A percentile compares a stretch with the other conserved stretches of the same genome.
phyloP scores from a whole-genome alignment of 2,888 invertebrate species.

The Cheiracanthium punctorium region DNA sequence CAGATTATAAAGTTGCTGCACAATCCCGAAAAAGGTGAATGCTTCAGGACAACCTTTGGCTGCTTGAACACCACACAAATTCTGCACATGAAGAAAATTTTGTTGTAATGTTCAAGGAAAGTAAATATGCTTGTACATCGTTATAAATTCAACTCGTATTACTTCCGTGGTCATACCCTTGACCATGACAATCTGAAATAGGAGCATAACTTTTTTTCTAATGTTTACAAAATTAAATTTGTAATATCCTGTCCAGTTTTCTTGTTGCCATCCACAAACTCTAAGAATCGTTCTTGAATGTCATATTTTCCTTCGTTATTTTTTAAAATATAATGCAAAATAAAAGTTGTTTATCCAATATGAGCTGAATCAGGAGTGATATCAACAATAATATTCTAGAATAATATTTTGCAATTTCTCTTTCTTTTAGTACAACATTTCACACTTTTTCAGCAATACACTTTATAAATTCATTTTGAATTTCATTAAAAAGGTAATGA shows the following conservation, averaged over 20 bases:
- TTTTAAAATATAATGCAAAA: not conserved
- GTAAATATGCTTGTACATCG: not conserved
- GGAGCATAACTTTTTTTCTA: not conserved
- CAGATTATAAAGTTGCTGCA: not conserved
- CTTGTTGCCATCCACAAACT: not conserved
- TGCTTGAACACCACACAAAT: not conserved
- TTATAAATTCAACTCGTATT: slow-evolving; percentile 11
- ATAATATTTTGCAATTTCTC: no score
- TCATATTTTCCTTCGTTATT: no score
- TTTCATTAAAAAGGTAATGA: no score
- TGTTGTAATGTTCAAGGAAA: not conserved
- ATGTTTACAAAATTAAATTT: not conserved
- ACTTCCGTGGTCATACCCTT: not conserved
- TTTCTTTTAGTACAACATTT: no score
- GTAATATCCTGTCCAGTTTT: not conserved
- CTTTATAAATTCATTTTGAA: no score
- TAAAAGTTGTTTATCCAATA: not conserved
- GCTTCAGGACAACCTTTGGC: slow-evolving; percentile 8
- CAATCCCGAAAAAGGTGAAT: slow-evolving; percentile 18
- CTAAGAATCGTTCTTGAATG: not conserved
- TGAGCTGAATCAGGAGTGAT: not conserved
- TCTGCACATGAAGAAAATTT: not conserved
- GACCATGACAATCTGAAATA: not conserved
- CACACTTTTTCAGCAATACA: no score
- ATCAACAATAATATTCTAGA: no score